These are phyloP conservation scores for Desmophyllum pertusum DNA, from an alignment of 92 coral and sea anemone species.

Conservation along the genomic window DNA sequence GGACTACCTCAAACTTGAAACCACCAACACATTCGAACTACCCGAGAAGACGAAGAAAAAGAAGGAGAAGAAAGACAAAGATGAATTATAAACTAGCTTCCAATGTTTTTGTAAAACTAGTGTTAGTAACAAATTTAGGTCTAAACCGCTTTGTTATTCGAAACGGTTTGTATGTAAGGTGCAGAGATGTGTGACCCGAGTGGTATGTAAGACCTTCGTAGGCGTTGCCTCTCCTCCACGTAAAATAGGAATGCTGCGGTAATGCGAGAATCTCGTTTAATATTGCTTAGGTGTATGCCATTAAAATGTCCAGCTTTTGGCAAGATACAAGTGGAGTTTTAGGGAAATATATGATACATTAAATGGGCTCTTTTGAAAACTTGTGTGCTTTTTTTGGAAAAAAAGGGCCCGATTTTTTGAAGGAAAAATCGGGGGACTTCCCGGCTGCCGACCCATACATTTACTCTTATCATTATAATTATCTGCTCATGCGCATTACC, in stretches of 20 bases:
- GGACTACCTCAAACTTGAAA: slow-evolving; percentile 82
- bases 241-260: neutral
- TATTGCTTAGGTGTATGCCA: neutral
- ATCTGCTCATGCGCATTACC: too few species aligned
- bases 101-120: slow-evolving; percentile 26
- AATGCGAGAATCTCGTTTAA: neutral
- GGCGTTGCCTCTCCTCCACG: neutral
- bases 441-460: too few species aligned
- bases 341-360: slow-evolving; percentile 2
- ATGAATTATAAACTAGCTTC: slow-evolving; percentile 33
- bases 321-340: neutral
- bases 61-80: slow-evolving; percentile 55
- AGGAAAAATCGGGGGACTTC: too few species aligned
- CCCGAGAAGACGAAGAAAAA: slow-evolving; percentile 73
- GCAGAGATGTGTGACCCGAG: neutral
- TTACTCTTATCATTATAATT: too few species aligned
- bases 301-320: neutral
- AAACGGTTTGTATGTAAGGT: neutral
- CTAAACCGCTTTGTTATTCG: neutral
- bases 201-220: neutral
- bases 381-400: neutral
- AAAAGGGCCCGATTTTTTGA: too few species aligned
- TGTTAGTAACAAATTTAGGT: slow-evolving; percentile 22
- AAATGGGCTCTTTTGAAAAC: slow-evolving; percentile 1
- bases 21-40: slow-evolving; percentile 75